phyloP scores from a whole-genome alignment of 2,113 vertebrate species.

The Callocephalon fimbriatum region DNA sequence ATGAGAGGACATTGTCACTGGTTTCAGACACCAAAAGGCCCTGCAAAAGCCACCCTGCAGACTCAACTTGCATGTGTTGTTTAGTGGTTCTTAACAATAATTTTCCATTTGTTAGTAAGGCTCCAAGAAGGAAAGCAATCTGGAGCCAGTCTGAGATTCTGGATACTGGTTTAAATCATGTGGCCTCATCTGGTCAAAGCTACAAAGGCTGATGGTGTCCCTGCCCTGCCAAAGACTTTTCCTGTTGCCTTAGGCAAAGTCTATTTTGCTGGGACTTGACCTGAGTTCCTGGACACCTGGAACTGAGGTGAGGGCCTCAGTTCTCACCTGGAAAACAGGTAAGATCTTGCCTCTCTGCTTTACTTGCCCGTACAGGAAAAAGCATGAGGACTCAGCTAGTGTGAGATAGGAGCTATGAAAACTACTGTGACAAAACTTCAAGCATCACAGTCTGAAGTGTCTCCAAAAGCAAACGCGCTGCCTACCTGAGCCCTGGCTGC shows the following conservation, averaged over 20 bases:
- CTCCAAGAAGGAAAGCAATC: not conserved
- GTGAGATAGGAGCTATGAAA: not conserved
- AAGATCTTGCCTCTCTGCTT: not conserved
- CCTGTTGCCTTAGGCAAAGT: not conserved
- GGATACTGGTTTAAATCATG: not conserved
- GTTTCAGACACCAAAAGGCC: not conserved
- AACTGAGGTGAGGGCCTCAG: not conserved
- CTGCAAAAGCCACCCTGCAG: not conserved
- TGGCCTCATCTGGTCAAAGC: not conserved
- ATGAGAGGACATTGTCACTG: not conserved
- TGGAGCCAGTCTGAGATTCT: not conserved
- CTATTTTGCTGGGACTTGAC: not conserved
- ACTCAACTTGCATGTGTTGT: rapidly evolving
- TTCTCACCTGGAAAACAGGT: not conserved
- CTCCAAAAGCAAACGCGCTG: not conserved
- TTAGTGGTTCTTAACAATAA: not conserved
- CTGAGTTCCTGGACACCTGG: rapidly evolving
- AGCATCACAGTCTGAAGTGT: not conserved
- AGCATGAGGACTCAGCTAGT: not conserved
- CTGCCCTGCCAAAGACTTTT: not conserved
- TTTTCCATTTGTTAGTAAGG: not conserved
- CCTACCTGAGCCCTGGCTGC: not conserved
- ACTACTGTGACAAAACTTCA: not conserved
- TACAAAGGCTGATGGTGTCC: not conserved
- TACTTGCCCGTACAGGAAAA: not conserved